Evolutionary conservation across 2,113 vertebrate genomes (phyloP).

Genomic region (Ptilonorhynchus violaceus): DNA sequence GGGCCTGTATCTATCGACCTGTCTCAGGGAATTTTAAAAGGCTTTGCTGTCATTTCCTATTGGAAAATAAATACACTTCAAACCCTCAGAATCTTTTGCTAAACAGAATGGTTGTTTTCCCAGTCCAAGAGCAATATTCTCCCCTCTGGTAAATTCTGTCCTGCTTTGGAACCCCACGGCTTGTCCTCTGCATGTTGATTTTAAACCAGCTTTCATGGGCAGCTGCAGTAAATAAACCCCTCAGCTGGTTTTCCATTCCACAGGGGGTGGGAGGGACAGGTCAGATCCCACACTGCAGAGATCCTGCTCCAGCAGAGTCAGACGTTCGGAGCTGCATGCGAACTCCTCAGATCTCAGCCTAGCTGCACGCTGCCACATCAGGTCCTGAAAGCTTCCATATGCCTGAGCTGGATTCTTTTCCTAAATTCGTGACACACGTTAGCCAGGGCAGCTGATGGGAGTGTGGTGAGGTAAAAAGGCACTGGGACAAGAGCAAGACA

Average conservation of each 20-base stretch:
- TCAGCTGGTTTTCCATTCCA: background rate
- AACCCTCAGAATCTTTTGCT: conserved; percentile 2
- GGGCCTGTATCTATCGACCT: background rate
- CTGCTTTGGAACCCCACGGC: conserved; percentile 1
- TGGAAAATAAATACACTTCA: conserved; percentile 35
- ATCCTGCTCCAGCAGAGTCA: conserved; percentile 11
- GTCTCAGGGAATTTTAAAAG: background rate
- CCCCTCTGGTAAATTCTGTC: background rate
- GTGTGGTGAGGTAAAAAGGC: background rate
- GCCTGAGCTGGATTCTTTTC: background rate
- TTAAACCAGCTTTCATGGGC: conserved; percentile 33
- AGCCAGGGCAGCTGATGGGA: background rate
- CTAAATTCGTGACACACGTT: background rate
- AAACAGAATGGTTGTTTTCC: conserved; percentile 19
- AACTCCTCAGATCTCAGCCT: background rate
- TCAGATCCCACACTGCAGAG: background rate
- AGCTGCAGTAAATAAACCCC: conserved; percentile 35
- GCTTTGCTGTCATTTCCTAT: background rate
- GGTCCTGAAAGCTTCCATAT: background rate
- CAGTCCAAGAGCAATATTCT: conserved; percentile 48
- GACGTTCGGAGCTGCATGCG: background rate
- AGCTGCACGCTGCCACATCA: background rate
- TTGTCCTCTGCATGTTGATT: conserved; percentile 30
- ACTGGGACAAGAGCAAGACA: too few relatives aligned
- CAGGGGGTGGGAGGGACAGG: background rate